phyloP scores from a whole-genome alignment of 1,140 invertebrate genomes.

The Caerostris darwini region DNA sequence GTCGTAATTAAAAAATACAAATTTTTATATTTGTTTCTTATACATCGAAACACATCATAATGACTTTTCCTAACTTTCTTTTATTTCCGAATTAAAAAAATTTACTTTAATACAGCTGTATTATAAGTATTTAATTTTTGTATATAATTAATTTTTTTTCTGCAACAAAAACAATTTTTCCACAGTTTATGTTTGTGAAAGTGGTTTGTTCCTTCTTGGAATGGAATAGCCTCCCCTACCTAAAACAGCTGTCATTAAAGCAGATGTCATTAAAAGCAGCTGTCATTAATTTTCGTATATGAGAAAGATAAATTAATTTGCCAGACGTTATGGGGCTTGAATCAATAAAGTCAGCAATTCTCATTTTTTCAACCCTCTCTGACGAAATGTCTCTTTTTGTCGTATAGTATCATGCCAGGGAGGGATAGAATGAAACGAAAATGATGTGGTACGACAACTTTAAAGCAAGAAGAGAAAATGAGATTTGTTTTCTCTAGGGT shows the following conservation, averaged over 20 bases:
- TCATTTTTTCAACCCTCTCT: neutral
- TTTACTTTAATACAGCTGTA: no score
- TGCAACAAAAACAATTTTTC: no score
- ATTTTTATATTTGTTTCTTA: no score
- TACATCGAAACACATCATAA: no score
- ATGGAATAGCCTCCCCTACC: neutral
- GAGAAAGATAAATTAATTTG: slow-evolving; percentile 5
- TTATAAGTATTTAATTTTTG: no score
- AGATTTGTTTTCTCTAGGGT: neutral
- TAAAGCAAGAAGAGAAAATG: neutral
- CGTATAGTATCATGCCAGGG: neutral
- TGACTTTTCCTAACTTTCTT: no score
- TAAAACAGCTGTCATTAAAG: neutral
- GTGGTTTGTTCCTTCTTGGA: neutral
- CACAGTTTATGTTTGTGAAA: no score
- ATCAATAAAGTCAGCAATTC: neutral
- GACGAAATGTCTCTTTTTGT: neutral
- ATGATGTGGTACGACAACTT: neutral
- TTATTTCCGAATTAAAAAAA: no score
- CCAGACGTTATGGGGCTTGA: slow-evolving; percentile 13
- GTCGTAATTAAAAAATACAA: no score
- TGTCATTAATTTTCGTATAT: neutral
- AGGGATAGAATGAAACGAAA: neutral
- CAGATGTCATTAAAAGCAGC: no score
- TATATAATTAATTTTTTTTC: no score